These are phyloP conservation scores for Percopsis transmontana DNA, from an alignment of 2,113 vertebrate species.

Conservation along the genomic window DNA sequence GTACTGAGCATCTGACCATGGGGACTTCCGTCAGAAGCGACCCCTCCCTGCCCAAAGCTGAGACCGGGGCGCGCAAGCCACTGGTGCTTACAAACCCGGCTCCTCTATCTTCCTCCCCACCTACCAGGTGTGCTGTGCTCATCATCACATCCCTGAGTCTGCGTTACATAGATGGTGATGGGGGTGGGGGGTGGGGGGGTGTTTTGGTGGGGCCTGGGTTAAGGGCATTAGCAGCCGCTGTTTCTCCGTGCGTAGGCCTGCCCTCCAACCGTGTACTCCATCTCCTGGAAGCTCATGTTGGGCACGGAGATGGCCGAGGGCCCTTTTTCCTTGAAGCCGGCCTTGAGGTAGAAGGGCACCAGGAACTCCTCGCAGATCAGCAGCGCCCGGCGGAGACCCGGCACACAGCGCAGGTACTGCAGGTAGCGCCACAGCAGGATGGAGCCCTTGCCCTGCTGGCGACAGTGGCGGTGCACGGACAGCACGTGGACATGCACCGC, in stretches of 20 bases:
- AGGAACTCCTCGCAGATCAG: conserved; percentile 81
- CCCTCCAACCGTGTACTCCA: conserved; percentile 75
- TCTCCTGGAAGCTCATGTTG: conserved; percentile 74
- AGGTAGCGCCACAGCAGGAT: conserved; percentile 82
- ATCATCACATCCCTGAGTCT: conserved; percentile 6
- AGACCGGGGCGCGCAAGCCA: background rate
- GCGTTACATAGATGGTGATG: too few relatives aligned
- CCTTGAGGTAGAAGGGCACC: conserved; percentile 79
- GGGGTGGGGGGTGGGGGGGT: background rate
- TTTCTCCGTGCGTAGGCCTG: conserved; percentile 74
- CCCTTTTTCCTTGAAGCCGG: conserved; percentile 79
- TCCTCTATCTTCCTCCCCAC: conserved; percentile 18
- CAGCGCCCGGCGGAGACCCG: conserved; percentile 71
- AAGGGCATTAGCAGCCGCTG: conserved; percentile 71
- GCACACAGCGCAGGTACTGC: conserved; percentile 77
- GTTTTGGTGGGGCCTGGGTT: background rate
- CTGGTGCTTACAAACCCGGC: conserved; percentile 1
- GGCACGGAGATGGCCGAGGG: conserved; percentile 71
- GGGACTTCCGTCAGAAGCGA: background rate
- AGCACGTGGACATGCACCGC: conserved; percentile 80
- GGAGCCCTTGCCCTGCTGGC: conserved; percentile 82
- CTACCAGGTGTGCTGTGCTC: conserved; percentile 11
- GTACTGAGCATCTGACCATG: background rate
- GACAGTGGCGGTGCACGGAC: conserved; percentile 80
- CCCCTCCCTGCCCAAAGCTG: background rate